A percentile compares a stretch with the other conserved stretches of the same genome.
phyloP scores from a whole-genome alignment of 2,113 vertebrate species.

The Anser cygnoides region DNA sequence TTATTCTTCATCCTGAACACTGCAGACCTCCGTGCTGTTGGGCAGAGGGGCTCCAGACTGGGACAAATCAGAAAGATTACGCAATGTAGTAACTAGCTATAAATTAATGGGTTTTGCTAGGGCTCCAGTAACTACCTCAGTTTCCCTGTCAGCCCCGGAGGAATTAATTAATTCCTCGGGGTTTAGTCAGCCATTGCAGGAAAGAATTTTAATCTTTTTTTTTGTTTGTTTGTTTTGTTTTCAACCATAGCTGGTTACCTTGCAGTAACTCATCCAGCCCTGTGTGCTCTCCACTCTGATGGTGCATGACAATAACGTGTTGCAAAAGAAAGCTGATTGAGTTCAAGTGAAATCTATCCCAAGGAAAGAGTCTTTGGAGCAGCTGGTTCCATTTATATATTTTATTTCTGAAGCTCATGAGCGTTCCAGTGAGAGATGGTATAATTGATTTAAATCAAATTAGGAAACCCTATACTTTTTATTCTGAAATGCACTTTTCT shows the following conservation, averaged over 20 bases:
- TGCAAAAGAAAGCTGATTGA: conserved; percentile 69
- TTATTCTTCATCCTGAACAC: conserved; percentile 53
- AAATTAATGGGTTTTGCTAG: conserved; percentile 72
- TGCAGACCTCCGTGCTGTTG: conserved; percentile 30
- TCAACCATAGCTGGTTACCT: conserved; percentile 45
- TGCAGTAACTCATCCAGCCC: conserved; percentile 24
- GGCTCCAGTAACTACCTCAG: conserved; percentile 59
- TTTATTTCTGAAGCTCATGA: conserved; percentile 82
- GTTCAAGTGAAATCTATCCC: conserved; percentile 77
- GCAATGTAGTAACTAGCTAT: conserved; percentile 71
- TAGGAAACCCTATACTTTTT: conserved; percentile 82
- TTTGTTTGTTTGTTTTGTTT: neutral
- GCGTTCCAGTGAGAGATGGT: conserved; percentile 80
- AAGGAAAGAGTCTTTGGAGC: conserved; percentile 74
- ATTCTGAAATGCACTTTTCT: conserved; percentile 76
- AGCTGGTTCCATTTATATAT: conserved; percentile 85
- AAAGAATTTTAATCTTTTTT: conserved; percentile 63
- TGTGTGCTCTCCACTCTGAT: conserved; percentile 62
- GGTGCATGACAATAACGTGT: conserved; percentile 63
- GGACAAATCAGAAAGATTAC: conserved; percentile 74
- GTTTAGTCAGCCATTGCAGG: conserved; percentile 41
- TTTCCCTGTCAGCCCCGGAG: conserved; percentile 63
- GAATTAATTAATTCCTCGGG: conserved; percentile 68
- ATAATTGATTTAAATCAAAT: conserved; percentile 89
- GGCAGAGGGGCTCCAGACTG: conserved; percentile 60